A percentile compares a stretch with the other conserved stretches of the same genome.
These are phyloP conservation scores for Anas platyrhynchos DNA, from an alignment of 2,113 vertebrate genomes.

Conservation along the genomic window DNA sequence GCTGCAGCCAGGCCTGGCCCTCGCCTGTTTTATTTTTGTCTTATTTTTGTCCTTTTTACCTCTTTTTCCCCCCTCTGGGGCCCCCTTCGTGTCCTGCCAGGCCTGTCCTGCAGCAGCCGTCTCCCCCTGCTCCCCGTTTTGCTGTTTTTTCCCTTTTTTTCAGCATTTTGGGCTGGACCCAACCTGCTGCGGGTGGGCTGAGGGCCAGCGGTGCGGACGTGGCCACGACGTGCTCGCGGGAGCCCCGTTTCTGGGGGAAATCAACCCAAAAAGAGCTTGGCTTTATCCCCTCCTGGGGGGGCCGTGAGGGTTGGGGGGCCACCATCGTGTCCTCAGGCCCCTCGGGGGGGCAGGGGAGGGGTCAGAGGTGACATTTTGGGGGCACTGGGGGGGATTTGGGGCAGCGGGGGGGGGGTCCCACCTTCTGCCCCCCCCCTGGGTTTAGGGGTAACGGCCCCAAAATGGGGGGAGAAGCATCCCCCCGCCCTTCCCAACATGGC, in stretches of 20 bases:
- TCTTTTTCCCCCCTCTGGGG: neutral
- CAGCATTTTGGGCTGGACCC: neutral
- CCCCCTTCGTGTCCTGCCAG: neutral
- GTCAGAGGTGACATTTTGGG: no score
- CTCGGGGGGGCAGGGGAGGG: no score
- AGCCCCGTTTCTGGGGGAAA: neutral
- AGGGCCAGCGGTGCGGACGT: no score
- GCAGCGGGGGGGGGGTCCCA: no score
- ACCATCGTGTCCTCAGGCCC: no score
- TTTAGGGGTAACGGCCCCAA: neutral
- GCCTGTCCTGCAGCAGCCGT: neutral
- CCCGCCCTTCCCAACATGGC: neutral
- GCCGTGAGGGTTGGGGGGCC: no score
- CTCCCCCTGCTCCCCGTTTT: no score
- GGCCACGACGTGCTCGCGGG: no score
- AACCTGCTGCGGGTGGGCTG: no score
- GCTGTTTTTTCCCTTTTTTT: neutral
- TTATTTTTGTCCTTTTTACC: neutral
- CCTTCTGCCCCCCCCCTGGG: neutral
- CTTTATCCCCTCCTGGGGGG: neutral
- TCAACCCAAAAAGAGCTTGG: neutral
- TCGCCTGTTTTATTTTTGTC: neutral
- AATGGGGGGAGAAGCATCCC: rapidly evolving
- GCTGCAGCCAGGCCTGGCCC: neutral
- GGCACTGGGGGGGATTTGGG: no score